These are phyloP conservation scores for Sphaeramia orbicularis DNA, from an alignment of 2,797 vertebrate species.

Conservation along the genomic window DNA sequence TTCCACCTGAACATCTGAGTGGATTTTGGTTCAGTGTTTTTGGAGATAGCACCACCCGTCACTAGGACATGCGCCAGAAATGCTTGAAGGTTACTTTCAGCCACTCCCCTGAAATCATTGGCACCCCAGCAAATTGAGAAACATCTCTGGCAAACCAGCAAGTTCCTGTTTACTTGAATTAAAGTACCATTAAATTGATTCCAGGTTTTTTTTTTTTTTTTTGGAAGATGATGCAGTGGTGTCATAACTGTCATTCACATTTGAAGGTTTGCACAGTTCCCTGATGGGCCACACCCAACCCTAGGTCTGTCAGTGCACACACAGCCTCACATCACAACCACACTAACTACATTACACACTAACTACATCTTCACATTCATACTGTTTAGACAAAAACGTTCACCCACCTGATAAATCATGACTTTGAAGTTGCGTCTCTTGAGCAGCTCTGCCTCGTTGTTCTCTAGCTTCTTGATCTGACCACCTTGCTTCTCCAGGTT, in stretches of 20 bases:
- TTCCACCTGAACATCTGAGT: not conserved
- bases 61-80: conserved; percentile 25
- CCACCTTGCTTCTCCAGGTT: conserved; percentile 96
- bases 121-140: conserved; percentile 12
- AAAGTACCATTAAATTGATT: not conserved
- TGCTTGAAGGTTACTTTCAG: conserved; percentile 1
- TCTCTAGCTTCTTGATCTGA: conserved; percentile 97
- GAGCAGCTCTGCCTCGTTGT: conserved; percentile 94
- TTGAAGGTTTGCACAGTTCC: not conserved
- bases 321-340: not conserved
- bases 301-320: conserved; percentile 1
- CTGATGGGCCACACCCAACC: conserved; percentile 63
- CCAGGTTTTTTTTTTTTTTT: no score
- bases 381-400: not conserved
- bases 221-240: not conserved
- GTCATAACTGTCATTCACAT: conserved; percentile 12
- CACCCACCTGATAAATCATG: conserved; percentile 97
- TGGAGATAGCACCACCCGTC: conserved; percentile 12
- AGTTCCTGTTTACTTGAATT: not conserved
- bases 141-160: conserved; percentile 10
- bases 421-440: conserved; percentile 99
- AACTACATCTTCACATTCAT: conserved; percentile 5
- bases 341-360: conserved; percentile 4
- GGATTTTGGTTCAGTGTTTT: conserved; percentile 13
- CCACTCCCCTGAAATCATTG: conserved; percentile 39